phyloP scores from a whole-genome alignment of 2,888 invertebrate species.

The Cabera pusaria region DNA sequence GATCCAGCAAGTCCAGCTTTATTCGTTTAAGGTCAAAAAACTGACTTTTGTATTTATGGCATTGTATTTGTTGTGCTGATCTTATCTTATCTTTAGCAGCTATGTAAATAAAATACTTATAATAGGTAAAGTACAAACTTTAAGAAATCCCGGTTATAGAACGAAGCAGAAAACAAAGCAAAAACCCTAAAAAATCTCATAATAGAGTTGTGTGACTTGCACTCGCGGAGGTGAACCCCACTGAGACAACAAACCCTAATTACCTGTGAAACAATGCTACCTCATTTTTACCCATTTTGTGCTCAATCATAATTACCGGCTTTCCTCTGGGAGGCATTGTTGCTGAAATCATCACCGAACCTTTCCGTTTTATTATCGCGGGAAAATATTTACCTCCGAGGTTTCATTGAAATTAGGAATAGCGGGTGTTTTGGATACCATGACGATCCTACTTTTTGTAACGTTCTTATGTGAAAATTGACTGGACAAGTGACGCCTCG shows the following conservation, averaged over 20 bases:
- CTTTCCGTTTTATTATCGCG: conserved; percentile 50
- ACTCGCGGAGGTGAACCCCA: conserved; percentile 45
- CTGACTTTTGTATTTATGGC: too few relatives aligned
- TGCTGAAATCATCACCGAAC: conserved; percentile 61
- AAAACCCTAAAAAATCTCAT: conserved; percentile 5
- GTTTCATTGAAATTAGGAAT: conserved; percentile 29
- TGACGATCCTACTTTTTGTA: too few relatives aligned
- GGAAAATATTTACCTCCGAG: conserved; percentile 49
- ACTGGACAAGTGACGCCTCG: too few relatives aligned
- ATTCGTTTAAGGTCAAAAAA: too few relatives aligned
- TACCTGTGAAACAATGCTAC: conserved; percentile 77
- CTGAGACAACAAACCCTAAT: conserved; percentile 80
- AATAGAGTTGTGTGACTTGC: conserved; percentile 59
- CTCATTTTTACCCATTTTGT: conserved; percentile 81
- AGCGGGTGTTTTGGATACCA: conserved; percentile 4
- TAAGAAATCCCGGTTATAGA: too few relatives aligned
- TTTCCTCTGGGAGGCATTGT: conserved; percentile 69
- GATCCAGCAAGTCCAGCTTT: too few relatives aligned
- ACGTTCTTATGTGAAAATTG: too few relatives aligned
- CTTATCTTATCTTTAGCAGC: too few relatives aligned
- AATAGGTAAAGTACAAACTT: too few relatives aligned
- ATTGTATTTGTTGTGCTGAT: too few relatives aligned
- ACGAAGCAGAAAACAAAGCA: too few relatives aligned
- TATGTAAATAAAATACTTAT: too few relatives aligned
- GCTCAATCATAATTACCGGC: conserved; percentile 81